phyloP scores from a whole-genome alignment of 2,113 vertebrate species.

The Apus apus region DNA sequence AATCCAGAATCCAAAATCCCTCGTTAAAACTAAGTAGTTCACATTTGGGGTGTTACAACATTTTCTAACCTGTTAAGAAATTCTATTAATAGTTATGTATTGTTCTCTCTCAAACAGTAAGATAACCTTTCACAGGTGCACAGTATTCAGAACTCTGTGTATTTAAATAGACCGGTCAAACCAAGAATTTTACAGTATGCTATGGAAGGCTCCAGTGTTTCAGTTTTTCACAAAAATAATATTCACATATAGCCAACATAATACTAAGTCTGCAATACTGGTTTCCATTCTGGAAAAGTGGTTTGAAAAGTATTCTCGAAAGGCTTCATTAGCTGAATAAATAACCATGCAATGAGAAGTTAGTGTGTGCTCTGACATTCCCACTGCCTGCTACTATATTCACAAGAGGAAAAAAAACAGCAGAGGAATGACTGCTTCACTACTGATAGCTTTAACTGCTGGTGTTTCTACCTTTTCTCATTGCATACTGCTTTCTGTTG shows the following conservation, averaged over 20 bases:
- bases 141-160: background rate
- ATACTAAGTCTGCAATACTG: background rate
- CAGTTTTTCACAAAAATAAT: background rate
- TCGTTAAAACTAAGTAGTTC: background rate
- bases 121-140: background rate
- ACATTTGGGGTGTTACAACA: background rate
- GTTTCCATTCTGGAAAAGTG: constrained; percentile 31
- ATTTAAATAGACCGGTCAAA: background rate
- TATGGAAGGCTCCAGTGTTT: background rate
- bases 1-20: background rate
- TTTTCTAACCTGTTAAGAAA: background rate
- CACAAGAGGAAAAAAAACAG: accelerated
- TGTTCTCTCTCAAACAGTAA: background rate
- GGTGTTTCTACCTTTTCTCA: background rate
- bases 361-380: constrained; percentile 4
- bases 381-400: constrained; percentile 13
- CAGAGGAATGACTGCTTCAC: background rate
- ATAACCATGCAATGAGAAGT: background rate
- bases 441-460: constrained; percentile 6
- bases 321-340: constrained; percentile 65
- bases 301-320: constrained; percentile 47
- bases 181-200: background rate
- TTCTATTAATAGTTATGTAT: background rate
- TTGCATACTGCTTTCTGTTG: background rate
- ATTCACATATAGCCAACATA: background rate